These are phyloP conservation scores for Pipistrellus pipistrellus DNA, from an alignment of 2,797 vertebrate species.

Conservation along the genomic window DNA sequence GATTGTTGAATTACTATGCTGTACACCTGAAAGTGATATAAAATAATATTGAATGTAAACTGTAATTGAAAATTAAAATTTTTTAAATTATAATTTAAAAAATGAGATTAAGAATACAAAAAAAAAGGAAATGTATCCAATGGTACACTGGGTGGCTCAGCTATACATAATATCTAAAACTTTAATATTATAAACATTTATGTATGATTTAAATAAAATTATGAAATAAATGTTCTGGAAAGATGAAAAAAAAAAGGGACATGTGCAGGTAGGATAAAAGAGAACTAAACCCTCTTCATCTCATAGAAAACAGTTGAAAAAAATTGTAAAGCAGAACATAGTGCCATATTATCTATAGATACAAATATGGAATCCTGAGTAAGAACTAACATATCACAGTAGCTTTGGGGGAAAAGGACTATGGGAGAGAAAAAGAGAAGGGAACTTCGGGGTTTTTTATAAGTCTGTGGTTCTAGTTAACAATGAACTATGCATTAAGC, in stretches of 20 bases:
- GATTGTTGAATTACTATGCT: neutral
- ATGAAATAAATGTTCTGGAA: neutral
- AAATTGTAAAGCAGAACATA: neutral
- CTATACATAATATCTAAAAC: neutral
- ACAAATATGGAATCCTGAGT: neutral
- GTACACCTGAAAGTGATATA: neutral
- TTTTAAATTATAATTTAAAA: neutral
- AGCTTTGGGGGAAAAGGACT: neutral
- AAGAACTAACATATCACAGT: neutral
- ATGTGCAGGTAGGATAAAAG: neutral
- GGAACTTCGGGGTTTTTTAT: neutral
- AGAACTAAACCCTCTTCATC: neutral
- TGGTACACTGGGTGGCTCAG: neutral
- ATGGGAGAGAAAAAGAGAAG: neutral
- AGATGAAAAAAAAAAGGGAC: neutral
- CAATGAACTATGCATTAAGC: neutral
- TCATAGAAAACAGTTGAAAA: constrained; percentile 1
- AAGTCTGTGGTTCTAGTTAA: neutral
- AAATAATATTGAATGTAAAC: neutral
- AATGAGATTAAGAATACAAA: neutral
- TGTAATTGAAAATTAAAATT: neutral
- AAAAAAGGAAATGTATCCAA: neutral
- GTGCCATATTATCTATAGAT: neutral
- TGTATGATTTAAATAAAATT: constrained; percentile 6
- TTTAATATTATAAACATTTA: neutral